phyloP scores from a whole-genome alignment of 1,140 invertebrate genomes.

The Drosophila erecta region DNA sequence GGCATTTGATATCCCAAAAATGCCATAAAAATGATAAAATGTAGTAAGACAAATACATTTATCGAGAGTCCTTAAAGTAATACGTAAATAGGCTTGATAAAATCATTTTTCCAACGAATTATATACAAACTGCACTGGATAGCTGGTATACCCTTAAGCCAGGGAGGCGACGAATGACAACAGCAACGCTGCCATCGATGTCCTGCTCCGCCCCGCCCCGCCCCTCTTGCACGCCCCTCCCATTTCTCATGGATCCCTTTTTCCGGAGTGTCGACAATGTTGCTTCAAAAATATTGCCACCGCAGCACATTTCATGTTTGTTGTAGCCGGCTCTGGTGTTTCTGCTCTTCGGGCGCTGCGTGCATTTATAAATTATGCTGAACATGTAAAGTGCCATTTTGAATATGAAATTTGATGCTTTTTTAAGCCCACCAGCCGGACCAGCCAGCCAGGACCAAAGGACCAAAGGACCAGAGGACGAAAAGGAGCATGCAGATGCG shows the following conservation, averaged over 20 bases:
- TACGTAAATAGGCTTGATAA: too few relatives aligned
- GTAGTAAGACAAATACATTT: too few relatives aligned
- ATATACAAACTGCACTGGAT: background rate
- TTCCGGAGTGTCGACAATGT: slow-evolving; percentile 71
- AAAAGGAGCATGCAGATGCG: background rate
- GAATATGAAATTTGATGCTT: slow-evolving; percentile 85
- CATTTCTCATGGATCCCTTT: background rate
- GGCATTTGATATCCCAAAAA: too few relatives aligned
- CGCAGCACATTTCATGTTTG: slow-evolving; percentile 76
- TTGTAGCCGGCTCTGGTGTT: slow-evolving; percentile 43
- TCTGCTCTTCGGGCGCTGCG: slow-evolving; percentile 39
- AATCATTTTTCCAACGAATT: too few relatives aligned
- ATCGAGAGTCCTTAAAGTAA: too few relatives aligned
- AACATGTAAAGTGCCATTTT: slow-evolving; percentile 84
- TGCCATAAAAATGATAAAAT: too few relatives aligned
- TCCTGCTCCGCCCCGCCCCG: background rate
- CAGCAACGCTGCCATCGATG: slow-evolving; percentile 59
- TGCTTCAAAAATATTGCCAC: slow-evolving; percentile 80
- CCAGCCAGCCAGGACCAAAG: slow-evolving; percentile 15
- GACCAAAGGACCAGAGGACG: background rate
- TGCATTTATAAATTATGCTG: slow-evolving; percentile 84
- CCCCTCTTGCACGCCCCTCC: background rate
- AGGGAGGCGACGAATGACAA: slow-evolving; percentile 9
- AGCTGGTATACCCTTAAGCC: background rate
- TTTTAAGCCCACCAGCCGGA: slow-evolving; percentile 75